These are phyloP conservation scores for Epinephelus awoara DNA, from an alignment of 2,797 vertebrate genomes.

Conservation along the genomic window DNA sequence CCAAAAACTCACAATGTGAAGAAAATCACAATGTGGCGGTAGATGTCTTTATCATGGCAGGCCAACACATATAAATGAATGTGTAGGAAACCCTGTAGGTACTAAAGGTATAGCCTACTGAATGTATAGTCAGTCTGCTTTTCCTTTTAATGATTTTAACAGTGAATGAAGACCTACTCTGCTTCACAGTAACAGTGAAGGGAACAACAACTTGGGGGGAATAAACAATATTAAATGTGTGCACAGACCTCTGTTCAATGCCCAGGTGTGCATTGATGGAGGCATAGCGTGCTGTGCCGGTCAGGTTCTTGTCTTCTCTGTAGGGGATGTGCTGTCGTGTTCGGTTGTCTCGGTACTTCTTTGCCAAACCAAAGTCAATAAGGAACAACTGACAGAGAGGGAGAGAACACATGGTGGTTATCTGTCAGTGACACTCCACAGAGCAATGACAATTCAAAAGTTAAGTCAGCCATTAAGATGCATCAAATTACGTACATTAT, in stretches of 20 bases:
- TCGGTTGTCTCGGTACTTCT: slow-evolving; percentile 99
- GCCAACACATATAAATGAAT: too few species aligned
- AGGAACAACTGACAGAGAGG: slow-evolving; percentile 93
- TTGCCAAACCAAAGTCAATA: slow-evolving; percentile 99
- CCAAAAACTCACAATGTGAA: too few species aligned
- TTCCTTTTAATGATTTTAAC: too few species aligned
- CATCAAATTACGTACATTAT: neutral
- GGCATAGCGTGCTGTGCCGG: slow-evolving; percentile 99
- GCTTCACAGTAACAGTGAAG: too few species aligned
- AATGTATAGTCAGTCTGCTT: too few species aligned
- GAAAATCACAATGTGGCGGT: too few species aligned
- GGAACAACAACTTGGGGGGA: too few species aligned
- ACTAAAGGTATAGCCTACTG: too few species aligned
- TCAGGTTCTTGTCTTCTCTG: slow-evolving; percentile 99
- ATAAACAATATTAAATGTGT: neutral
- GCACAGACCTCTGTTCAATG: slow-evolving; percentile 96
- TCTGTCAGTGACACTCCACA: neutral
- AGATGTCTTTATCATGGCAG: too few species aligned
- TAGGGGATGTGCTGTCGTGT: slow-evolving; percentile 99
- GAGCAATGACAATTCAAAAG: neutral
- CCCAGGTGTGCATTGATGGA: slow-evolving; percentile 99
- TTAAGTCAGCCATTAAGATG: neutral
- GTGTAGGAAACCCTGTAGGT: too few species aligned
- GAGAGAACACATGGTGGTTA: slow-evolving; percentile 43
- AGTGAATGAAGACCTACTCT: too few species aligned